phyloP scores from a whole-genome alignment of 2,113 vertebrate genomes.

The Indicator maculatus region DNA sequence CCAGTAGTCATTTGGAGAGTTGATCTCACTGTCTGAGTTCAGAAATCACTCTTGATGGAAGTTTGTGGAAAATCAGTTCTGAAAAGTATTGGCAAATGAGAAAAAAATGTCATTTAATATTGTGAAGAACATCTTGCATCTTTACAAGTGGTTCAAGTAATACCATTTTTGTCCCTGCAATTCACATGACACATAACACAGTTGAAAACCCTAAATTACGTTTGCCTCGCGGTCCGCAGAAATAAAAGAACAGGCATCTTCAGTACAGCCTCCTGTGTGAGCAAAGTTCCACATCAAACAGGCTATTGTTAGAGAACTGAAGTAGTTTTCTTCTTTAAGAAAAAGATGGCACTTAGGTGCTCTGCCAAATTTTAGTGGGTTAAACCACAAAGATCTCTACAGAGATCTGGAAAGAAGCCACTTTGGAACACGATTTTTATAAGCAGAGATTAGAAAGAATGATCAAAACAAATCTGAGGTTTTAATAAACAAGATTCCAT shows the following conservation, averaged over 20 bases:
- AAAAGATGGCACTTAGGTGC: background rate
- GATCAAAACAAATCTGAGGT: conserved; percentile 15
- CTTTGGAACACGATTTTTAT: conserved; percentile 12
- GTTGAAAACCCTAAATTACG: background rate
- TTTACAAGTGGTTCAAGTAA: background rate
- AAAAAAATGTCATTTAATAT: background rate
- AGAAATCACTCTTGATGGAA: background rate
- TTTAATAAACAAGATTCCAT: conserved; percentile 27
- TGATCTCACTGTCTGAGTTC: background rate
- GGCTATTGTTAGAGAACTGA: background rate
- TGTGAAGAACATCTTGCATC: background rate
- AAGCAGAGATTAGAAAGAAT: background rate
- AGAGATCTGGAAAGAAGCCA: background rate
- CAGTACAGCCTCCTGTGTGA: background rate
- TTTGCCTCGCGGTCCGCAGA: background rate
- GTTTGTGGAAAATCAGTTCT: background rate
- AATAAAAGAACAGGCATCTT: background rate
- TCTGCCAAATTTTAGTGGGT: background rate
- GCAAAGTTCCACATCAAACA: background rate
- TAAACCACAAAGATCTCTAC: background rate
- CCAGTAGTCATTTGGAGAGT: background rate
- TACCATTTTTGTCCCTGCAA: background rate
- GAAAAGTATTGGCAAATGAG: background rate
- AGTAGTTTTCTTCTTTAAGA: background rate
- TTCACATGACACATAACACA: background rate